A percentile compares a stretch with the other conserved stretches of the same genome.
Evolutionary conservation across 2,888 invertebrate genomes (phyloP).

Genomic region (Thyatira batis): DNA sequence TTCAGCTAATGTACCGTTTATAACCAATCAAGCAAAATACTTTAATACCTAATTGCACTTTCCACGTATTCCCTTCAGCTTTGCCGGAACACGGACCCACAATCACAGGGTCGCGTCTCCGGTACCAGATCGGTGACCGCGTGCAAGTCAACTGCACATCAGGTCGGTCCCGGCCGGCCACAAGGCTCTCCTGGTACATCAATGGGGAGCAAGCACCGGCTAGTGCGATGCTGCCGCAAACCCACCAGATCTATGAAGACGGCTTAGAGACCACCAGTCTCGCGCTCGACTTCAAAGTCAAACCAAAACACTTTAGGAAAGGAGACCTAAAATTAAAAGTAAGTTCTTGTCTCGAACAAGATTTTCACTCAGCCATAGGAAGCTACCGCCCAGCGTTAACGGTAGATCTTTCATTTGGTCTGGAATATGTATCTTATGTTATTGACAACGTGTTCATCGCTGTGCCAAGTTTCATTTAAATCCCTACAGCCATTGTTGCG

Average conservation of each 20-base stretch:
- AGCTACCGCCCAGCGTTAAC: no score
- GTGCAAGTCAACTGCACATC: slow-evolving; percentile 94
- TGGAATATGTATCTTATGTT: no score
- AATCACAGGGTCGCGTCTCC: slow-evolving; percentile 89
- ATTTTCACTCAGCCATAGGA: not conserved
- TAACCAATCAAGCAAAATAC: no score
- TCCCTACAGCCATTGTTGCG: no score
- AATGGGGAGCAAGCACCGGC: slow-evolving; percentile 89
- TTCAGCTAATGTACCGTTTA: no score
- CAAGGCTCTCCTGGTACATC: slow-evolving; percentile 92
- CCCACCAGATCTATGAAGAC: slow-evolving; percentile 75
- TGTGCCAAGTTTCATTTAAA: no score
- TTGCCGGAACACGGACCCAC: slow-evolving; percentile 91
- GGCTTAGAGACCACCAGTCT: slow-evolving; percentile 90
- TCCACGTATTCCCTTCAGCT: slow-evolving; percentile 85
- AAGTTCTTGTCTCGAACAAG: slow-evolving; percentile 25
- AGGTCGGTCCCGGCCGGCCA: slow-evolving; percentile 90
- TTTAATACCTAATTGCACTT: no score
- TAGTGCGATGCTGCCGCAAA: slow-evolving; percentile 73
- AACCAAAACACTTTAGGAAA: slow-evolving; percentile 90
- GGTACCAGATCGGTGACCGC: slow-evolving; percentile 91
- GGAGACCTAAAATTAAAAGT: slow-evolving; percentile 94
- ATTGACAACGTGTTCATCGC: no score
- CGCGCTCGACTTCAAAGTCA: slow-evolving; percentile 91
- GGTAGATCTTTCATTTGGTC: no score